These are phyloP conservation scores for Phoeniculus purpureus DNA, from an alignment of 2,797 vertebrate species.

Conservation along the genomic window DNA sequence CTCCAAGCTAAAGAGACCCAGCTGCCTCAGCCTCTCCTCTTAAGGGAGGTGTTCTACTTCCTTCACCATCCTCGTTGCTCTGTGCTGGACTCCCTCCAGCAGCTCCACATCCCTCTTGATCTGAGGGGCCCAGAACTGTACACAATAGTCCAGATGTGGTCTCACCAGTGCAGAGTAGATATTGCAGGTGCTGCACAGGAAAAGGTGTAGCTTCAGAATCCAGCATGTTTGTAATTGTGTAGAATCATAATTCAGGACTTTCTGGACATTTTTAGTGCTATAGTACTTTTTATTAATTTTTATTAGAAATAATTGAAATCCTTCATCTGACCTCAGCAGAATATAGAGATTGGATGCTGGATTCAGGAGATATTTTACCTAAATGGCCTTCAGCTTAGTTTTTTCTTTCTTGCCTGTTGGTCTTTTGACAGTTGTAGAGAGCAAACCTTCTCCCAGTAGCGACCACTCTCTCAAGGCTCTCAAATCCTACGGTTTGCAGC, in stretches of 20 bases:
- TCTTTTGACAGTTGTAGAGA: neutral
- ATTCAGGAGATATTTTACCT: neutral
- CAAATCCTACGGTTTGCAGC: neutral
- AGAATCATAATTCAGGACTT: neutral
- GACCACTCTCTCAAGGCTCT: neutral
- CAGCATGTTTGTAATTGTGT: neutral
- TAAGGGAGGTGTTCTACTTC: too few relatives aligned
- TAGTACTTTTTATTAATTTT: neutral
- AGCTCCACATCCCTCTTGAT: too few relatives aligned
- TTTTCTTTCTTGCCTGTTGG: neutral
- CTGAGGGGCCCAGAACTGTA: too few relatives aligned
- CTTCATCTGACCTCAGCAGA: neutral
- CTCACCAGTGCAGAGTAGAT: neutral
- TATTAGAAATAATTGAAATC: neutral
- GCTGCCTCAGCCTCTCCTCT: too few relatives aligned
- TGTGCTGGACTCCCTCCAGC: too few relatives aligned
- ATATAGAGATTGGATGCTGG: neutral
- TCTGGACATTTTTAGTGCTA: neutral
- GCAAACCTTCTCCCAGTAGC: fast-evolving
- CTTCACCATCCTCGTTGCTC: too few relatives aligned
- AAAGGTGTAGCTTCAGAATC: neutral
- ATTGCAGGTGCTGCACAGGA: neutral
- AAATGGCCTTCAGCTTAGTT: neutral
- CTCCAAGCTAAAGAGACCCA: too few relatives aligned
- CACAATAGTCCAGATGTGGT: too few relatives aligned